A percentile compares a stretch with the other conserved stretches of the same genome.
These are phyloP conservation scores for Gallirallus australis DNA, from an alignment of 2,797 vertebrate species.

Conservation along the genomic window DNA sequence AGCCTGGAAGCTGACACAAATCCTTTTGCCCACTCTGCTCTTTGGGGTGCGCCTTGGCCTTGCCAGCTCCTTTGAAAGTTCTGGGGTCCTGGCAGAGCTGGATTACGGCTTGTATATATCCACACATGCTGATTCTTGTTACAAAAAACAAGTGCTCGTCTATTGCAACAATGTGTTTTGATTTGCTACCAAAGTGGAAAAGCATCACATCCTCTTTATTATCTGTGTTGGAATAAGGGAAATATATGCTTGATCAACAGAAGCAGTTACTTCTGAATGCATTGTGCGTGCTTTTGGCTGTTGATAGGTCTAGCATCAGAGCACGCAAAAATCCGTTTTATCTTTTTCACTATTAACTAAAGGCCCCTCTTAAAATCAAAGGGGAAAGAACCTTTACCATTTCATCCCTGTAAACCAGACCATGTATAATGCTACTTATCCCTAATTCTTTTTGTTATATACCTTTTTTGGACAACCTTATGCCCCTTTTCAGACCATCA, in stretches of 20 bases:
- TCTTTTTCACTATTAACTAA: neutral
- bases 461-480: neutral
- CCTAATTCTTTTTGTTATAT: neutral
- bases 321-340: neutral
- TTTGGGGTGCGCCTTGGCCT: neutral
- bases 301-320: neutral
- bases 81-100: fast-evolving
- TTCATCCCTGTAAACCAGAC: neutral
- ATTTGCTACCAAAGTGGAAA: neutral
- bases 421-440: neutral
- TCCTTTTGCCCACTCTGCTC: neutral
- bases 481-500: neutral
- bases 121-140: neutral
- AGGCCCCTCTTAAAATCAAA: neutral
- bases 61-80: neutral
- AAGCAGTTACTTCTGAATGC: neutral
- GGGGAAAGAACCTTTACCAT: neutral
- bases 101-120: neutral
- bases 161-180: neutral
- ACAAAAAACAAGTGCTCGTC: neutral
- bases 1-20: neutral
- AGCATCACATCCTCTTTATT: neutral
- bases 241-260: neutral
- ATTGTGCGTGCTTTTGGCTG: neutral
- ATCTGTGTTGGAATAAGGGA: neutral